Evolutionary conservation across 2,113 vertebrate genomes (phyloP), one percentile per base, ranked within the genome.

Genomic region (Etia nguti): DNA sequence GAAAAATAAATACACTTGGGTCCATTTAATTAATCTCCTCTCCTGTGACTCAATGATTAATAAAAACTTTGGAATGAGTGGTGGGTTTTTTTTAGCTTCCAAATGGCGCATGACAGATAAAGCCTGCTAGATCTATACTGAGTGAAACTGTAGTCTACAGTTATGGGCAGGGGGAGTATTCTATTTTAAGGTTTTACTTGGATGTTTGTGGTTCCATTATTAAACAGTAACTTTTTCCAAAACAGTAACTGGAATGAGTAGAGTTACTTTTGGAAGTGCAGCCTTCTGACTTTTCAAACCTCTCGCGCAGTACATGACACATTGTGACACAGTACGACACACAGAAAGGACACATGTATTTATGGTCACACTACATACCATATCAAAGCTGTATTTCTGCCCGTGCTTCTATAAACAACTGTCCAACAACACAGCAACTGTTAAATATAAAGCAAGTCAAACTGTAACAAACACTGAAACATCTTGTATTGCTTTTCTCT

Each of bases 1-100:
- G 29, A 29, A 4, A 29, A n/a, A n/a, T n/a, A n/a, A n/a, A n/a
- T n/a, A n/a, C n/a, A 29, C 29, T 29, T 31, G 56, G 56, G 0
- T 59, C 15, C 11, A 38, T 38, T 68, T 68, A 68, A 8, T 41
- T 5, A 70, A 38, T 43, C 12, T 41, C 62, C 41, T 36, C 18
- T 36, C 6, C 60, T n/a, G 31, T 65, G 18, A 57, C 12, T 26
- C 6, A 13, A 36, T 12, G 31, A 38, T 38, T 6, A 36, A 65
- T 46, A 46, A 15, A 46, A 46, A 15, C 12, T 38, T 65, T 65
- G 60, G 60, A 36, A 20, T 36, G 18, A 65, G 12, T 68, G 20
- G 20, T 68, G n/a, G n/a, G 62, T 6, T 0, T 1, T 62, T 65
- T 15, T 68, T 7, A 41, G 34, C 18, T 68, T 68, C 8, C 8